These are phyloP conservation scores for Perognathus longimembris DNA, from an alignment of 2,113 vertebrate genomes.

Conservation along the genomic window DNA sequence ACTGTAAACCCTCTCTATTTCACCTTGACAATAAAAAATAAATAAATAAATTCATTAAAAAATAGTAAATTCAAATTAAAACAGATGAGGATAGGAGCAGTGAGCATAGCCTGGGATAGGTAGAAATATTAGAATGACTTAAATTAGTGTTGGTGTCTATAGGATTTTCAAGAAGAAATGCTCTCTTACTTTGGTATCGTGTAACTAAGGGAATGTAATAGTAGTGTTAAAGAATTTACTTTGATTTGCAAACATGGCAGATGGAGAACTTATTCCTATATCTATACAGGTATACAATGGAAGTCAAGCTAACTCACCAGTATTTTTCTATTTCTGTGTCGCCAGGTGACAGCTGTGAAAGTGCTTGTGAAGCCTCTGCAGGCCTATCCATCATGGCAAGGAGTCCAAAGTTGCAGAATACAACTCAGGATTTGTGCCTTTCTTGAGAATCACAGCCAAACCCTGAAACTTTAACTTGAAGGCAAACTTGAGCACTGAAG, in stretches of 20 bases:
- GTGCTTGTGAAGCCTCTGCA: background rate
- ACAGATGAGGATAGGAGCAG: background rate
- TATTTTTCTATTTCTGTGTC: background rate
- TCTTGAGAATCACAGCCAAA: constrained; percentile 7
- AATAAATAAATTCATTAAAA: no score
- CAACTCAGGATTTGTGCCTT: background rate
- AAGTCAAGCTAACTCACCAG: background rate
- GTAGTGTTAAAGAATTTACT: background rate
- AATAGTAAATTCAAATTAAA: constrained; percentile 20
- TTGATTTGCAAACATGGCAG: background rate
- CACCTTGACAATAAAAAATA: no score
- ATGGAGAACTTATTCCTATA: background rate
- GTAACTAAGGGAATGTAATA: background rate
- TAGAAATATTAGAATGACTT: background rate
- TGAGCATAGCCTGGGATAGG: background rate
- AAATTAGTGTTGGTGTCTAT: background rate
- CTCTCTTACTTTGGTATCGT: background rate
- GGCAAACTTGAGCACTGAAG: background rate
- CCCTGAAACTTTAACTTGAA: background rate
- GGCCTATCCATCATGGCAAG: background rate
- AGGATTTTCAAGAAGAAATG: background rate
- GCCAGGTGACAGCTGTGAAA: background rate
- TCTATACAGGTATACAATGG: background rate
- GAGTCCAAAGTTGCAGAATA: background rate
- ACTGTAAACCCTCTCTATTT: no score